Conservation (phyloP, 53 echinoderm and acorn worm species). For the Temnopleurus reevesii region DNA sequence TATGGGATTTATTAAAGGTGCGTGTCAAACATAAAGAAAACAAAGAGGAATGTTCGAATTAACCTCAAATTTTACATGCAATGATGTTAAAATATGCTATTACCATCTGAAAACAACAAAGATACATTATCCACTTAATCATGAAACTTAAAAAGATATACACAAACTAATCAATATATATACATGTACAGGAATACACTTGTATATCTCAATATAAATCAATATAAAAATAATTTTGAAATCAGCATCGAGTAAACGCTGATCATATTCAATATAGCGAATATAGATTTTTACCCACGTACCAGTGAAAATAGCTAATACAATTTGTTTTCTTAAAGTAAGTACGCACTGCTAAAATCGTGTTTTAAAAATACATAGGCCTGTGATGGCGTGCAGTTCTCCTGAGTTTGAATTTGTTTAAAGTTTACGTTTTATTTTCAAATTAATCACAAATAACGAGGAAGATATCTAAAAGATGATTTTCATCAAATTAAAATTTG, state of each 20-base stretch:
- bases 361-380: not conserved
- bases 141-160: not conserved
- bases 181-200: not conserved
- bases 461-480: not conserved
- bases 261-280: not conserved
- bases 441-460: not conserved
- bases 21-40: too few species aligned
- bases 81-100: too few species aligned
- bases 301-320: not conserved
- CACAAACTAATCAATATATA: not conserved
- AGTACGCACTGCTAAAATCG: not conserved
- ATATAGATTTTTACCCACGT: not conserved
- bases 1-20: too few species aligned
- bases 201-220: conserved; percentile 26
- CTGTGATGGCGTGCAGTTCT: not conserved
- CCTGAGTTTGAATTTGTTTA: not conserved
- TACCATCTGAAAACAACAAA: not conserved
- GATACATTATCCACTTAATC: not conserved
- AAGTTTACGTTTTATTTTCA: not conserved
- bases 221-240: conserved; percentile 13
- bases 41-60: too few species aligned
- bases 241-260: not conserved
- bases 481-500: too few species aligned
- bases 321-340: not conserved
- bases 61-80: too few species aligned